Evolutionary conservation across 2,888 invertebrate genomes (phyloP).

Genomic region (Congeria kusceri): DNA sequence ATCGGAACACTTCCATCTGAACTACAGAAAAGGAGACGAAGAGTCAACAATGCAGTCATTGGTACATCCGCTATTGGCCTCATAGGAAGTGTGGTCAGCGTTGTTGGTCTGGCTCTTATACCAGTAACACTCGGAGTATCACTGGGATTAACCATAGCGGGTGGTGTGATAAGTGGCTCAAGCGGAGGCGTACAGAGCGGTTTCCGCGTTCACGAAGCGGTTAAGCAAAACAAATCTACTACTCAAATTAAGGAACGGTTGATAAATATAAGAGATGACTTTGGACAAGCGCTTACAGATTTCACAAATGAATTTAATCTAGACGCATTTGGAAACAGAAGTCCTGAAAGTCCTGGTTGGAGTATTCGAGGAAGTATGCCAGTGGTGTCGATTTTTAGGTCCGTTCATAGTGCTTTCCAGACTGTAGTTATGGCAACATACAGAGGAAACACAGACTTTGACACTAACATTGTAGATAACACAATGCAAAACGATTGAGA

Average conservation of each 20-base stretch:
- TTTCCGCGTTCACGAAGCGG: slow-evolving; percentile 3
- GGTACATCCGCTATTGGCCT: not conserved
- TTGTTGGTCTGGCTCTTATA: slow-evolving; percentile 4
- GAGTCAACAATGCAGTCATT: slow-evolving; percentile 10
- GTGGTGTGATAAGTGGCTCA: not conserved
- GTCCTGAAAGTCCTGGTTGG: not conserved
- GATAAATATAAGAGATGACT: not conserved
- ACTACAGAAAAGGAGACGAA: not conserved
- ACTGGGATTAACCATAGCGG: not conserved
- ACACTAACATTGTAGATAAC: no score
- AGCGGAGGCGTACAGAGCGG: not conserved
- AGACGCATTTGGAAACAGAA: not conserved
- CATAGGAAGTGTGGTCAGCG: not conserved
- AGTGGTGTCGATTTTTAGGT: not conserved
- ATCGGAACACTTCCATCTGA: not conserved
- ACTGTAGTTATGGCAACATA: no score
- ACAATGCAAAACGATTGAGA: no score
- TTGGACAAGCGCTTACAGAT: not conserved
- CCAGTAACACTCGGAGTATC: slow-evolving; percentile 4
- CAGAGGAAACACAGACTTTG: no score
- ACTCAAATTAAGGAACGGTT: not conserved
- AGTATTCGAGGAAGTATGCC: not conserved
- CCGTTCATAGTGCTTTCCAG: not conserved
- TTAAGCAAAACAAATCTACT: not conserved
- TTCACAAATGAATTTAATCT: not conserved